Conservation (phyloP, 2,888 invertebrate species). For the Leptinotarsa rubiginosa region DNA sequence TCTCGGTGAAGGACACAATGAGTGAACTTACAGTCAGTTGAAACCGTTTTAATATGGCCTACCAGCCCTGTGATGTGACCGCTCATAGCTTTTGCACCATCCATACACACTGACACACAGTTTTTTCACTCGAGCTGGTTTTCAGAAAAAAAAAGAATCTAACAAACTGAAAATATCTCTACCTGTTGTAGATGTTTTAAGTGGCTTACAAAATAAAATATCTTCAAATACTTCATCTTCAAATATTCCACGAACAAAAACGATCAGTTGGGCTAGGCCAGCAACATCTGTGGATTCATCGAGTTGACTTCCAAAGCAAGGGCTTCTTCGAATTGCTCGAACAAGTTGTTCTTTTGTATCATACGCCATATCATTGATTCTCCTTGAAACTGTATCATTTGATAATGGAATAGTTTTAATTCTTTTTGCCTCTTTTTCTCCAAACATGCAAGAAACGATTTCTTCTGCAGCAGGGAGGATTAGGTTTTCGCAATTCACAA, state of each 20-base stretch:
- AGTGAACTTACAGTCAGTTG: too few species aligned
- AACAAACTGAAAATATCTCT: background rate
- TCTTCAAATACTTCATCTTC: background rate
- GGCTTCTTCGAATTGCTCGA: background rate
- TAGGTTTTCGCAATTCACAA: too few species aligned
- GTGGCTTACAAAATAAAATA: background rate
- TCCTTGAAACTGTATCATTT: background rate
- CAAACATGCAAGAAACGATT: too few species aligned
- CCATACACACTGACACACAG: background rate
- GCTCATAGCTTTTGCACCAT: too few species aligned
- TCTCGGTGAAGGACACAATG: too few species aligned
- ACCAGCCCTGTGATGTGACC: too few species aligned
- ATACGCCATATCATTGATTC: background rate
- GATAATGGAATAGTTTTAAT: background rate
- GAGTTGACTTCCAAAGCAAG: background rate
- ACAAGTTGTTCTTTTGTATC: background rate
- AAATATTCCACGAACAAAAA: background rate
- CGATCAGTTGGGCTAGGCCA: background rate
- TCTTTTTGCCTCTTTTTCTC: too few species aligned
- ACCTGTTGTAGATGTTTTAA: background rate
- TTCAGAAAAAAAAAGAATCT: background rate
- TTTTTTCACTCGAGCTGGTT: background rate
- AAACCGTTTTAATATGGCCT: too few species aligned
- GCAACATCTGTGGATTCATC: background rate
- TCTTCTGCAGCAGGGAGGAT: too few species aligned